These are phyloP conservation scores for Mesaphorura yosii DNA, from an alignment of 1,140 invertebrate species.

Conservation along the genomic window DNA sequence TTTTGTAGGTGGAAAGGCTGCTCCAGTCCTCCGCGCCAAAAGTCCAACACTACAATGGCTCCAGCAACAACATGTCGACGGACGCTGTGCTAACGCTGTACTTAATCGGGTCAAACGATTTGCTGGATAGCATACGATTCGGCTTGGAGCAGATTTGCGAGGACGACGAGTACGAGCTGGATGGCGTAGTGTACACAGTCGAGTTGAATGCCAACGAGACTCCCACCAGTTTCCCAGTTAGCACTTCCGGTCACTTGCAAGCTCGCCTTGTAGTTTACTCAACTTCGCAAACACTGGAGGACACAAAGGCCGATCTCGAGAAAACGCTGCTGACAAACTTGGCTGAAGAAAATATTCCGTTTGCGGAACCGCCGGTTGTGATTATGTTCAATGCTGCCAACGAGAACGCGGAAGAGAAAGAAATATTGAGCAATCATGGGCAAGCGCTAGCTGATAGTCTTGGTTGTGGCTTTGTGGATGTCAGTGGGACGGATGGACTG, in stretches of 20 bases:
- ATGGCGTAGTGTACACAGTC: slow-evolving; percentile 60
- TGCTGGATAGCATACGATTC: slow-evolving; percentile 24
- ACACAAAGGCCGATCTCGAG: slow-evolving; percentile 78
- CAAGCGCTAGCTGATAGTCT: slow-evolving; percentile 32
- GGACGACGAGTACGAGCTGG: slow-evolving; percentile 74
- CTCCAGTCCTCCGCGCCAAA: slow-evolving; percentile 29
- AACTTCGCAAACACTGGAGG: slow-evolving; percentile 80
- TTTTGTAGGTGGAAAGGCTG: slow-evolving; percentile 23
- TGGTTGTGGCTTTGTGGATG: slow-evolving; percentile 31
- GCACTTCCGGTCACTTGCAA: slow-evolving; percentile 27
- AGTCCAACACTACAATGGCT: slow-evolving; percentile 27
- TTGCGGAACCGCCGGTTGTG: slow-evolving; percentile 56
- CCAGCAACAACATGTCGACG: slow-evolving; percentile 28
- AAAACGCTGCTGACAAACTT: slow-evolving; percentile 82
- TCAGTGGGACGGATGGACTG: slow-evolving; percentile 18
- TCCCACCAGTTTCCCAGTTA: slow-evolving; percentile 19
- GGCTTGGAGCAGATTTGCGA: slow-evolving; percentile 46
- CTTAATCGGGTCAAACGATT: slow-evolving; percentile 28
- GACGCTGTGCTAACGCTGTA: slow-evolving; percentile 31
- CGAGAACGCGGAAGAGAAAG: slow-evolving; percentile 23
- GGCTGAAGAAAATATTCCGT: slow-evolving; percentile 76
- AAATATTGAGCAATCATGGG: slow-evolving; percentile 28
- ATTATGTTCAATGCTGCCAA: slow-evolving; percentile 21
- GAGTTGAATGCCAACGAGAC: slow-evolving; percentile 27
- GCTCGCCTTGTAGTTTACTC: slow-evolving; percentile 57